Percentiles rank a stretch among this genome's conserved stretches.
Evolutionary conservation across 2,797 vertebrate species (phyloP).

Genomic region (Centropyge bicolor): DNA sequence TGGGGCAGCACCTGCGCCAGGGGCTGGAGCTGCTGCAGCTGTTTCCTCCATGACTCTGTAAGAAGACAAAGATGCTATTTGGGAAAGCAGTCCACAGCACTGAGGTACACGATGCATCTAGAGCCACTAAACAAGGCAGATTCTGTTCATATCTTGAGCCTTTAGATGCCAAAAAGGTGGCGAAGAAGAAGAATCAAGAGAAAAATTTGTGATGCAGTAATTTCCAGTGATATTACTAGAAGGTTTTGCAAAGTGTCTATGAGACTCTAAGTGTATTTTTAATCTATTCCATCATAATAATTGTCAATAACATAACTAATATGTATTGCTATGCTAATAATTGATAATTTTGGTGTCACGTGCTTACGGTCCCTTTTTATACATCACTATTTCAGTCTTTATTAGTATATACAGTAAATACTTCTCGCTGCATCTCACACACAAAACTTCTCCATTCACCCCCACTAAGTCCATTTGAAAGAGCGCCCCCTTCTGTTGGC

Average conservation of each 20-base stretch:
- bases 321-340: neutral
- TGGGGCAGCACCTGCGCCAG: slow-evolving; percentile 58
- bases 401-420: neutral
- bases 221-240: neutral
- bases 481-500: slow-evolving; percentile 74
- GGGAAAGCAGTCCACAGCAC: slow-evolving; percentile 14
- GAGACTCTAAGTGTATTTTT: neutral
- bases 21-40: slow-evolving; percentile 46
- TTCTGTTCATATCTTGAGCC: neutral
- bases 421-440: neutral
- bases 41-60: slow-evolving; percentile 77
- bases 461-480: slow-evolving; percentile 33
- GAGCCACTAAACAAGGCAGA: neutral
- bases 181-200: neutral
- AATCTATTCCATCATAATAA: neutral
- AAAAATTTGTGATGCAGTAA: neutral
- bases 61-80: slow-evolving; percentile 16
- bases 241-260: neutral
- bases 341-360: neutral
- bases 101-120: slow-evolving; percentile 1
- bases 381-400: neutral
- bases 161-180: neutral
- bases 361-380: neutral
- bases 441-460: slow-evolving; percentile 47
- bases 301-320: neutral